phyloP scores from a whole-genome alignment of 2,797 vertebrate species.

The Hipposideros larvatus region DNA sequence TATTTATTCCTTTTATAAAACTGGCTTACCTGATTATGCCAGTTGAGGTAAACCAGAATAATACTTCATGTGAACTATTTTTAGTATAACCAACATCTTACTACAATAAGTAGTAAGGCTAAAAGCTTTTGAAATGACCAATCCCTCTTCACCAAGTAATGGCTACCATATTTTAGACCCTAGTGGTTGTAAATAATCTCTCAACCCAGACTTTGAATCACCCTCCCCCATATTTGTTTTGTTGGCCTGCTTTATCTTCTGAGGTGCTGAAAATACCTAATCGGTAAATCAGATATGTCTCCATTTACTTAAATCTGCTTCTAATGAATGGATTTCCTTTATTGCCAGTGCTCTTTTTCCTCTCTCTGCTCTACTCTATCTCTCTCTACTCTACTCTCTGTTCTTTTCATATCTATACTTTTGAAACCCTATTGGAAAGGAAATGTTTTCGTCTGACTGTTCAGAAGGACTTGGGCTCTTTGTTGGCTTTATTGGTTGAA shows the following conservation, averaged over 20 bases:
- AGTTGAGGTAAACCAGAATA: background rate
- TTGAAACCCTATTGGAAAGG: background rate
- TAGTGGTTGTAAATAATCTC: background rate
- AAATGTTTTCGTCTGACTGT: background rate
- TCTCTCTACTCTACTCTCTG: background rate
- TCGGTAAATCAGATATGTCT: background rate
- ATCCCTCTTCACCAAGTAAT: background rate
- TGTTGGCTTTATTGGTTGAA: background rate
- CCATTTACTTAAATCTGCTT: background rate
- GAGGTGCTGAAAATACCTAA: background rate
- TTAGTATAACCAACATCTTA: background rate
- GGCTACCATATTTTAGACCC: background rate
- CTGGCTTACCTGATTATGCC: background rate
- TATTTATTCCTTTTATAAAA: background rate
- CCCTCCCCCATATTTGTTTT: fast-evolving
- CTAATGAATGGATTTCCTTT: background rate
- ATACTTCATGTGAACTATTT: background rate
- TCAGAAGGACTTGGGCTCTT: background rate
- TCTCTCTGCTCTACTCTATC: background rate
- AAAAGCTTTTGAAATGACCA: background rate
- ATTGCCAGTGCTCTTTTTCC: background rate
- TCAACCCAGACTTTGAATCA: background rate
- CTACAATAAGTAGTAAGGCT: background rate
- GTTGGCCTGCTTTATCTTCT: background rate
- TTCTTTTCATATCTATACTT: background rate